Percentiles rank a stretch among this genome's conserved stretches.
phyloP scores from a whole-genome alignment of 2,797 vertebrate genomes.

The Intellagama lesueurii region DNA sequence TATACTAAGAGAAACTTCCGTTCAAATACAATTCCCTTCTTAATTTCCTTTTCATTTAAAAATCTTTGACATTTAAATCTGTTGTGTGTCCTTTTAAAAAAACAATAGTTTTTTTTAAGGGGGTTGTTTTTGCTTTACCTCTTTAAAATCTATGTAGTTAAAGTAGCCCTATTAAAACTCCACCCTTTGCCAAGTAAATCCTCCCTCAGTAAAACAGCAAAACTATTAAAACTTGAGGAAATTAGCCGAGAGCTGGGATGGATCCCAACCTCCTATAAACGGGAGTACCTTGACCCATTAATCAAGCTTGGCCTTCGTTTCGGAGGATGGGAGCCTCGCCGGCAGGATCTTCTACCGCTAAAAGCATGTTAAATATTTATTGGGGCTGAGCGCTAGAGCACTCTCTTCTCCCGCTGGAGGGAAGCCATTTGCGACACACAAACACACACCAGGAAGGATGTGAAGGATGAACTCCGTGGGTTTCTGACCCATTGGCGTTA shows the following conservation, averaged over 20 bases:
- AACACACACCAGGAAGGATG: background rate
- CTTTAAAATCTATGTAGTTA: constrained; percentile 64
- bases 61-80: constrained; percentile 42
- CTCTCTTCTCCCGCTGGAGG: constrained; percentile 57
- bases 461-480: background rate
- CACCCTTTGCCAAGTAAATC: constrained; percentile 66
- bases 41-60: constrained; percentile 31
- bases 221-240: constrained; percentile 73
- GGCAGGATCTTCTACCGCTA: constrained; percentile 67
- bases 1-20: constrained; percentile 12
- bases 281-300: constrained; percentile 75
- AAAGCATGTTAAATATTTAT: constrained; percentile 80
- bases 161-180: constrained; percentile 71
- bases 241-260: constrained; percentile 73
- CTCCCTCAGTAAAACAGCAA: constrained; percentile 65
- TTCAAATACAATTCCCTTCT: background rate
- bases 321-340: constrained; percentile 67
- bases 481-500: background rate
- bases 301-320: constrained; percentile 73
- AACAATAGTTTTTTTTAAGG: constrained; percentile 11
- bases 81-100: background rate
- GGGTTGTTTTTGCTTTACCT: constrained; percentile 52
- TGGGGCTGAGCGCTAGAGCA: constrained; percentile 68
- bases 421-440: constrained; percentile 14
- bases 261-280: constrained; percentile 76